Percentiles rank a stretch among this genome's conserved stretches.
Evolutionary conservation across 2,113 vertebrate genomes (phyloP).

Genomic region (Pelecanus crispus): DNA sequence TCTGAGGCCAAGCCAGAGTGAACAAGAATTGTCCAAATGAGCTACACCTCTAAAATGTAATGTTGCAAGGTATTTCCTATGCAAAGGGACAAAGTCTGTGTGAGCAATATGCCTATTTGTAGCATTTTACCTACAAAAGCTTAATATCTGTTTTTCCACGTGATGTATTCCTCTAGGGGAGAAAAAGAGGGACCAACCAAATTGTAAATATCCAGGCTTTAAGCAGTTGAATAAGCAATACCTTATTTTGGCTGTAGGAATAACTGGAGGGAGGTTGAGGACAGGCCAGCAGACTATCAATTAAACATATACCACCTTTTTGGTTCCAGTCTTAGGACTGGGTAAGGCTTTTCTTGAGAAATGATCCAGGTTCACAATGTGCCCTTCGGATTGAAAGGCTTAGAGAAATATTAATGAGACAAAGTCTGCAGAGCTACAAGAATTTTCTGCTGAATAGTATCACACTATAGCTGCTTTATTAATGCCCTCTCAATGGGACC

Average conservation of each 20-base stretch:
- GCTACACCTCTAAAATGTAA: not conserved
- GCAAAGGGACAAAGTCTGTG: not conserved
- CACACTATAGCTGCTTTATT: not conserved
- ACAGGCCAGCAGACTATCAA: not conserved
- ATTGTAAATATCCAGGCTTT: not conserved
- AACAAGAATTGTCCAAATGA: not conserved
- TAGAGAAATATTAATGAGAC: not conserved
- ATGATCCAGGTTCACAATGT: not conserved
- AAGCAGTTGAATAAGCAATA: not conserved
- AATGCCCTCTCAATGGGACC: not conserved
- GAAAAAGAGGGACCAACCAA: not conserved
- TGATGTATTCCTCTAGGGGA: not conserved
- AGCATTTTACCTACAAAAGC: not conserved
- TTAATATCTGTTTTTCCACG: not conserved
- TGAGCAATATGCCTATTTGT: not conserved
- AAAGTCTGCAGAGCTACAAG: not conserved
- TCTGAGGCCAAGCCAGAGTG: not conserved
- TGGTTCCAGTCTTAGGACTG: not conserved
- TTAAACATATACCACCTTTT: not conserved
- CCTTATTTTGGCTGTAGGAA: not conserved
- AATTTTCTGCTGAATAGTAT: not conserved
- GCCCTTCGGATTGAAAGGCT: not conserved
- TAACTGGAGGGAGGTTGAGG: not conserved
- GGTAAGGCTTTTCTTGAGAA: not conserved
- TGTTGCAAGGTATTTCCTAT: not conserved